Evolutionary conservation across 2,797 vertebrate species (phyloP), one percentile per base, ranked within the genome.

Genomic region (Phalloptychus januarius): DNA sequence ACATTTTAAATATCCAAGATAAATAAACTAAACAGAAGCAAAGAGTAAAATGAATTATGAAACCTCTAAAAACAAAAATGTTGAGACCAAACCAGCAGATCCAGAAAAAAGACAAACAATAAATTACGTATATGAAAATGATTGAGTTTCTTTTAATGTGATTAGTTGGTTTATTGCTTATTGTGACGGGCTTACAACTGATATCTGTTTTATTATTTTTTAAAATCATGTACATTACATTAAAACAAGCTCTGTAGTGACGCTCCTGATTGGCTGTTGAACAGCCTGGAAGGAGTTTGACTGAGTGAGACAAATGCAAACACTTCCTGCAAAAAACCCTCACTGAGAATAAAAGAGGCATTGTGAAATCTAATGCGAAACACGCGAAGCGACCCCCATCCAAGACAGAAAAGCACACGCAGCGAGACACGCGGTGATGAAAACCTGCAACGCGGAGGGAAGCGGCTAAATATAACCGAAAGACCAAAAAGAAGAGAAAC

Each of bases 271-370:
- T 85, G 75, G 79, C 67, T 0, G 54, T 3, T 74, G 58, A 31
- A 44, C 74, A 40, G 71, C 67, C 18, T 20, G 78, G 72, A 63
- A 76, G 72, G 61, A 56, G 81, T 85, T 78, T 72, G 81, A 79
- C 79, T 80, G 76, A 54, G 78, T 72, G 84, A 84, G 78, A 87
- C 70, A 82, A 85, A 44, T 79, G 69, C 69, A 69, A 71, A 75
- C 40, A 20, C 69, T 84, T 87, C 82, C 72, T 75, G 83, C 87
- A 80, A 89, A 89, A 72, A 88, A 88, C 75, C 73, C 40, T 77
- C 78, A 50, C 54, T 61, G 74, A 80, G 83, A 85, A 78, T 72
- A 82, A 83, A 31, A 73, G 50, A 71, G 13, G 28, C 46, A 61
- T 42, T 1, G 23, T 86, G 70, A 72, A 83, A 58, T 56, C 73